Percentiles rank a stretch among this genome's conserved stretches.
These are phyloP conservation scores for Orientallactaga sibirica DNA, from an alignment of 2,797 vertebrate species.

Conservation along the genomic window DNA sequence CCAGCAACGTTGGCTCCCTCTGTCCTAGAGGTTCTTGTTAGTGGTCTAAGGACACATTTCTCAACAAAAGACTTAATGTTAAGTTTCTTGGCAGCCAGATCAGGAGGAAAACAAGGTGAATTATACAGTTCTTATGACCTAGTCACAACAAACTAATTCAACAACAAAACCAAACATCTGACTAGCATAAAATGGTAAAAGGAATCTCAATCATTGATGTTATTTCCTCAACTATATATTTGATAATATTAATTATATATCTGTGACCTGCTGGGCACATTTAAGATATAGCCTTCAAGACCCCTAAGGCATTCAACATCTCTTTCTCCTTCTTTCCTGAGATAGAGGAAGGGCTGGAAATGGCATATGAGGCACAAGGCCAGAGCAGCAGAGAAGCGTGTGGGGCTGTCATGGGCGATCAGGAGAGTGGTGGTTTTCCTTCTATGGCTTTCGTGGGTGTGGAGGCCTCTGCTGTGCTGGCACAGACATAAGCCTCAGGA, in stretches of 20 bases:
- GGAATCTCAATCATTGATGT: not conserved
- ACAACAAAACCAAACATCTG: conserved; percentile 2
- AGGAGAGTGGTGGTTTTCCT: not conserved
- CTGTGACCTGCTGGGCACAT: not conserved
- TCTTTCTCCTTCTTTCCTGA: not conserved
- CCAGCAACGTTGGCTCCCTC: not conserved
- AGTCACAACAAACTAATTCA: not conserved
- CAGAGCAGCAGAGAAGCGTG: not conserved
- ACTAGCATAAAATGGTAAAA: not conserved
- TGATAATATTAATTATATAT: not conserved
- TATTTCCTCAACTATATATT: not conserved
- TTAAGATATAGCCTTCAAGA: not conserved
- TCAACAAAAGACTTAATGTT: conserved; percentile 1
- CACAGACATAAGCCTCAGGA: not conserved
- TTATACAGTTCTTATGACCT: not conserved
- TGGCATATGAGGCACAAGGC: not conserved
- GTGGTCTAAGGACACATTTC: not conserved
- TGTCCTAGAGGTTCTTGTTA: not conserved
- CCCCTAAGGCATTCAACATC: not conserved
- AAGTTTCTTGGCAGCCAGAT: conserved; percentile 16
- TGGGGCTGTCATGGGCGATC: not conserved
- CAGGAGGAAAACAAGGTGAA: conserved; percentile 1
- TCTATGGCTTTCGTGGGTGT: not conserved
- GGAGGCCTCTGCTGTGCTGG: not conserved
- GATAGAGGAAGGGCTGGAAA: not conserved